These are phyloP conservation scores for Setipinna tenuifilis DNA, from an alignment of 2,797 vertebrate genomes.

Conservation along the genomic window DNA sequence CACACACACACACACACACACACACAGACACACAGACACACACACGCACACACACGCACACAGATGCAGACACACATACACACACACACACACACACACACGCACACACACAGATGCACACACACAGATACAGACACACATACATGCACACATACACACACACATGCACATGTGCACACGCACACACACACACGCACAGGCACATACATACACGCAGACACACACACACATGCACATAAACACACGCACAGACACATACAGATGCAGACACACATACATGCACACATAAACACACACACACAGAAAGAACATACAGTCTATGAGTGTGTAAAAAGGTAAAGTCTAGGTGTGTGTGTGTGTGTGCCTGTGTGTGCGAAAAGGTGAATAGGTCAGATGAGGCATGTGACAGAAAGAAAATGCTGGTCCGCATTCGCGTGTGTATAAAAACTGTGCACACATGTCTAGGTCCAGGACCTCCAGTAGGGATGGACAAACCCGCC, in stretches of 20 bases:
- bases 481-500: too few relatives aligned
- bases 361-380: not conserved
- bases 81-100: not conserved
- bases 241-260: too few relatives aligned
- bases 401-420: too few relatives aligned
- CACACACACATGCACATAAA: too few relatives aligned
- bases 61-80: not conserved
- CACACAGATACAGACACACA: not conserved
- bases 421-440: too few relatives aligned
- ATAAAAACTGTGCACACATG: too few relatives aligned
- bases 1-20: slow-evolving; percentile 7
- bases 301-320: too few relatives aligned
- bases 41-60: not conserved
- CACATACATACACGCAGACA: not conserved
- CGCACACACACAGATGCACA: not conserved
- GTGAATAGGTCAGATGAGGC: too few relatives aligned
- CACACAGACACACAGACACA: not conserved
- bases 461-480: too few relatives aligned
- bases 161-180: too few relatives aligned
- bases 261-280: too few relatives aligned
- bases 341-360: not conserved
- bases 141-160: not conserved
- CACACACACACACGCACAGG: too few relatives aligned
- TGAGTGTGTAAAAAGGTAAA: not conserved
- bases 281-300: not conserved